Evolutionary conservation across 2,113 vertebrate genomes (phyloP), one percentile per base, ranked within the genome.

Genomic region (Rhinopomastus cyanomelas): DNA sequence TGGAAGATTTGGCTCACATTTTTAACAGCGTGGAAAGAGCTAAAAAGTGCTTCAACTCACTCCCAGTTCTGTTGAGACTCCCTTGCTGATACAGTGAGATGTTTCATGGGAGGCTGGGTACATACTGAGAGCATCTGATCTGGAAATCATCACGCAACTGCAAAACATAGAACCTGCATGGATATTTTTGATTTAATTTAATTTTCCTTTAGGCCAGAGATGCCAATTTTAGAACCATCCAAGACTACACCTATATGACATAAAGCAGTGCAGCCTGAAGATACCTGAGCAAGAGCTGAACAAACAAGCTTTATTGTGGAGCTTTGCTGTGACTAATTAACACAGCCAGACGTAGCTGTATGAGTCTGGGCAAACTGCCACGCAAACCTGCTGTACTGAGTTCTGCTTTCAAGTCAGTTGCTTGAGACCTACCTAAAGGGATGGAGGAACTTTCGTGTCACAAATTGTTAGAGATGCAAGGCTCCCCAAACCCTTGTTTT

Each of bases 311-410:
- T 81, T 79, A 62, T 61, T 87, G 75, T 79, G 78, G 67, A 92
- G 67, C 74, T 94, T 91, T 59, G 11, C 55, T 89, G 94, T 93
- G 95, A 87, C 91, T 92, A 93, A 95, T 94, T 95, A 96, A 90
- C 95, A 85, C 74, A 92, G 88, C 74, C 72, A 92, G 91, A 92
- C 81, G 87, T 76, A 92, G 81, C 62, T 94, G 42, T 93, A 89
- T 90, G 93, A 92, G 89, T 90, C 84, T 0, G 1, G 94, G 95
- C 91, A 93, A 81, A 76, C n/a, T 90, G 95, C 95, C 95, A 93
- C 53, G 51, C 51, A 85, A 90, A 69, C 51, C 67, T 79, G 51
- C 87, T 87, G 17, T 55, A 51, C 62, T 69, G 74, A 26, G 79
- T 90, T 90, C 82, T 69, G n/a, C 62, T 93, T 42, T 51, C 62